Evolutionary conservation across 2,797 vertebrate genomes (phyloP), one percentile per base, ranked within the genome.

Genomic region (Bradypodion ventrale): DNA sequence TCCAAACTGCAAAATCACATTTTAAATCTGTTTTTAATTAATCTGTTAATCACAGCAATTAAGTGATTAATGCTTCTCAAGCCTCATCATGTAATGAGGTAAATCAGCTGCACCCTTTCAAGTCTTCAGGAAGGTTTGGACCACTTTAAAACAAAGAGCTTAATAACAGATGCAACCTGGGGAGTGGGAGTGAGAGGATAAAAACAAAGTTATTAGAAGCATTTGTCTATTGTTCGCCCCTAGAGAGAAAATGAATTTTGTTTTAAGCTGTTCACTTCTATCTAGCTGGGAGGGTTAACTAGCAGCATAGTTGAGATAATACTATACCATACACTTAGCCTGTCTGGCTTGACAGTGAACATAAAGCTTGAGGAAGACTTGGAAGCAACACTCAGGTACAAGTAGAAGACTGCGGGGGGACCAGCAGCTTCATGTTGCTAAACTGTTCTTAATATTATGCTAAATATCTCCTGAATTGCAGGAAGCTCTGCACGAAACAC

Each of bases 281-380:
- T 87, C 92, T 90, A 90, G 89, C 91, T 83, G 69, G 93, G 84
- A 89, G 86, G 91, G 59, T n/a, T 32, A 63, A 93, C 69, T 10
- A 83, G 78, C 1, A 83, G 74, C 75, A 78, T 80, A 87, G 88
- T 87, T 90, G 60, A 83, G n/a, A 81, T 87, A 90, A 85, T 84
- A 91, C 73, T 78, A 84, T 0, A 88, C 44, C 87, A 73, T 69
- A 83, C 66, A 89, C 75, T 92, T 89, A 81, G 80, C 86, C 88
- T 92, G 87, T 90, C 82, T 25, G n/a, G 75, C 80, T 84, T 92
- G 90, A 90, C 91, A 90, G 78, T 29, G 32, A 66, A 91, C 27
- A 74, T 89, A 91, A 85, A 92, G 83, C 46, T 90, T 92, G 5
- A 92, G 85, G 37, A 93, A 92, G 78, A 89, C 78, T 87, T 75